These are phyloP conservation scores for Hemicordylus capensis DNA, from an alignment of 2,113 vertebrate species.

Conservation along the genomic window DNA sequence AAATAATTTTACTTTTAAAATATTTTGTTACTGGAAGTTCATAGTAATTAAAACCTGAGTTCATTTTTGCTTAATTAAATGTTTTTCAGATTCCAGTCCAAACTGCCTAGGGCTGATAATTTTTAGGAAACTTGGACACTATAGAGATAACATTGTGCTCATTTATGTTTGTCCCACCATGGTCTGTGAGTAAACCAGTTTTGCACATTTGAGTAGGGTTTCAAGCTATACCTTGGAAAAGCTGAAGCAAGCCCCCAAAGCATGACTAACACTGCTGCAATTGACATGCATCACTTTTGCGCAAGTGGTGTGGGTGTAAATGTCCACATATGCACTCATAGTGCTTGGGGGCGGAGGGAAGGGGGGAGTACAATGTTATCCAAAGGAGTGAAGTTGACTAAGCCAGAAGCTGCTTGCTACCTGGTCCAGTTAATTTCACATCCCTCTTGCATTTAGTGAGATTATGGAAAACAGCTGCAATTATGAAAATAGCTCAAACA, in stretches of 20 bases:
- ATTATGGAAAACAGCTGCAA: not conserved
- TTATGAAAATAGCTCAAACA: not conserved
- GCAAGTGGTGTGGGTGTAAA: not conserved
- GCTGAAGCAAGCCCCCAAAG: not conserved
- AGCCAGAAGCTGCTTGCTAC: not conserved
- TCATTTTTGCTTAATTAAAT: not conserved
- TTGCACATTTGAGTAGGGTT: not conserved
- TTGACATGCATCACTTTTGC: not conserved
- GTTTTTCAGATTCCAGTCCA: not conserved
- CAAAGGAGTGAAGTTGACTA: not conserved
- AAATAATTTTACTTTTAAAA: slow-evolving; percentile 22
- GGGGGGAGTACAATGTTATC: not conserved
- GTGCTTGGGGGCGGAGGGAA: not conserved
- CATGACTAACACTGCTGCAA: not conserved
- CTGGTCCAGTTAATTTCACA: not conserved
- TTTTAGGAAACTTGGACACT: not conserved
- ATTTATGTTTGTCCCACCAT: not conserved
- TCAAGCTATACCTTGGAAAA: not conserved
- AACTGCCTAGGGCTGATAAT: not conserved
- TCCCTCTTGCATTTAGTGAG: not conserved
- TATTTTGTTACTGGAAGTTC: slow-evolving; percentile 5
- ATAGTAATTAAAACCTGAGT: not conserved
- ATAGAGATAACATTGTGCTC: not conserved
- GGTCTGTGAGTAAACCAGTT: not conserved
- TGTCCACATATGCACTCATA: not conserved